Evolutionary conservation across 2,113 vertebrate species (phyloP), one percentile per base, ranked within the genome.

Genomic region (Jacana jacana): DNA sequence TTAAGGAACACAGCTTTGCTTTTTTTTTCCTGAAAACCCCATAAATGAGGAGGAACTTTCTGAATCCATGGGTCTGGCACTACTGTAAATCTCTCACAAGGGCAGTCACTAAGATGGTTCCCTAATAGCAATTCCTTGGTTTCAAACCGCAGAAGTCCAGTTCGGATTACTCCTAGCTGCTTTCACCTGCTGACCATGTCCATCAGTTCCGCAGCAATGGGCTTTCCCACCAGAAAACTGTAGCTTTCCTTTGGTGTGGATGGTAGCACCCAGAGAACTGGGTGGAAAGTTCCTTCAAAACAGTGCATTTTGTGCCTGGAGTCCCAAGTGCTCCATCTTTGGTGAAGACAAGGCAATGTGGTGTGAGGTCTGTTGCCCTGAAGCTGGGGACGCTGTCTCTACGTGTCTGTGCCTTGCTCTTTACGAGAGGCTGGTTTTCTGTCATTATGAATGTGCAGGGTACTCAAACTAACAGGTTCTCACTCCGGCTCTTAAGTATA

Each of bases 351-450:
- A 55, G 17, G 42, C 37, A n/a, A 64, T 64, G 6, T 0, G 28
- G 31, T 14, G 16, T 22, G 81, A 89, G 13, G 18, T 31, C 31
- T 7, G 0, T 13, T 71, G 33, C n/a, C 54, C 27, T 0, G 0
- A 37, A 51, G 49, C 46, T 83, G 66, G 28, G 42, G 22, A 27
- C 0, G 1, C 24, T 55, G 55, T 51, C 31, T 60, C 22, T 20
- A 4, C 18, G 0, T 10, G 37, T 6, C 37, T 54, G 23, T 54
- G 49, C 40, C 19, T 63, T 0, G 0, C 40, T 79, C 71, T 37
- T 68, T 30, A 5, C 4, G 12, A 52, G 20, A 3, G 11, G 9
- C 31, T 86, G 54, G 7, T 39, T 79, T 91, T 54, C 51, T 49
- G 28, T 55, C 39, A 19, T 40, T 48, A 4, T 11, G 8, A 17